Conservation (phyloP, 2,113 vertebrate genomes). For the Cranoglanis bouderius region DNA sequence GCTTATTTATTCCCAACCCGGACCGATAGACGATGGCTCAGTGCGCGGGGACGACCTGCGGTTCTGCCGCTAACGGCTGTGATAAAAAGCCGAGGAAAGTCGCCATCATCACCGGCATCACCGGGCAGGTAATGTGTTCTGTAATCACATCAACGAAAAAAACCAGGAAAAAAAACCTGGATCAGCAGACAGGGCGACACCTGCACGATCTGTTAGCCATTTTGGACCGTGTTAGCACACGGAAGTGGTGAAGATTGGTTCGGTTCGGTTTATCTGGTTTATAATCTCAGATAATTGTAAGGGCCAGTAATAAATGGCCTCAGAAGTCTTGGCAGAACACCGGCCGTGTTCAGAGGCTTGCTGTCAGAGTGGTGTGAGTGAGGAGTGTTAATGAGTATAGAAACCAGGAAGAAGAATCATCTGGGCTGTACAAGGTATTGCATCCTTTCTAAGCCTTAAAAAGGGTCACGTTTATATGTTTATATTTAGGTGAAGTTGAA, state of each 20-base stretch:
- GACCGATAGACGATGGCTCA: constrained; percentile 63
- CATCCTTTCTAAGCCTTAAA: too few relatives aligned
- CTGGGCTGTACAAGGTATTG: too few relatives aligned
- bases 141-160: too few relatives aligned
- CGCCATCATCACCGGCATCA: constrained; percentile 75
- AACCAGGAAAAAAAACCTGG: too few relatives aligned
- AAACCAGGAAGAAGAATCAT: neutral
- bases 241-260: neutral
- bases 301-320: neutral
- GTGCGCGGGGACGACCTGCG: constrained; percentile 11
- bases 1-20: neutral
- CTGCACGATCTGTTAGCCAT: neutral
- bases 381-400: neutral
- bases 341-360: neutral
- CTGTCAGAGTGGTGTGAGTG: neutral
- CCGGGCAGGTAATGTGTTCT: constrained; percentile 79
- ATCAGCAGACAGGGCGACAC: neutral
- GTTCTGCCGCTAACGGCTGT: constrained; percentile 43
- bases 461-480: too few relatives aligned
- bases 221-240: neutral
- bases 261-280: neutral
- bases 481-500: too few relatives aligned
- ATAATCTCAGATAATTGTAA: neutral
- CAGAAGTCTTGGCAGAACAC: neutral
- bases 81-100: constrained; percentile 58